Evolutionary conservation across 2,888 invertebrate genomes (phyloP).

Genomic region (Drosophila hamatofila): DNA sequence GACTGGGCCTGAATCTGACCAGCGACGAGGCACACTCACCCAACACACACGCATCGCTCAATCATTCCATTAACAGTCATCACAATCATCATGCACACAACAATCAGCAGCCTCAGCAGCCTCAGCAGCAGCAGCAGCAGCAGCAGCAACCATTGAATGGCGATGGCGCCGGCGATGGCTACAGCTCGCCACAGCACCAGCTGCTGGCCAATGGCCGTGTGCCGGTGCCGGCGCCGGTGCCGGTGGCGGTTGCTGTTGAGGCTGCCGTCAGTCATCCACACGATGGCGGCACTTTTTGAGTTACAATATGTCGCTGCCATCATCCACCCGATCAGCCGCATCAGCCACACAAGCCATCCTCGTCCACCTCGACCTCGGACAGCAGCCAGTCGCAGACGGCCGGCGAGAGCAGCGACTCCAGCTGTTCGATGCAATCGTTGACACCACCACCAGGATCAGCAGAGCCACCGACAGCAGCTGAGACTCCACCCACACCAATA

Average conservation of each 20-base stretch:
- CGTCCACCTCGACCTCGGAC: conserved; percentile 68
- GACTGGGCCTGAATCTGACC: conserved; percentile 19
- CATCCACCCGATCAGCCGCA: conserved; percentile 75
- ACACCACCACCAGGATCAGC: conserved; percentile 52
- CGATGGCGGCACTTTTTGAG: conserved; percentile 84
- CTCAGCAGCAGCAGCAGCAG: conserved; percentile 49
- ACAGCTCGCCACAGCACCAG: conserved; percentile 76
- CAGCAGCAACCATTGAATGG: conserved; percentile 49
- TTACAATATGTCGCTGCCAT: conserved; percentile 85
- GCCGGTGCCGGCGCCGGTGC: conserved; percentile 16
- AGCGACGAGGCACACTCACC: conserved; percentile 66
- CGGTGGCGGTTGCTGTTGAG: conserved; percentile 51
- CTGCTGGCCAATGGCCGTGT: conserved; percentile 8
- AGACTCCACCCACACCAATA: neutral
- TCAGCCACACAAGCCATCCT: conserved; percentile 75
- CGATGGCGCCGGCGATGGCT: conserved; percentile 73
- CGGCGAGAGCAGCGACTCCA: conserved; percentile 65
- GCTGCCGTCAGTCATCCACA: conserved; percentile 66
- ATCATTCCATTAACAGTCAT: conserved; percentile 73
- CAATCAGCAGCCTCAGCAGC: conserved; percentile 56
- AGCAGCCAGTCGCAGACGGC: conserved; percentile 61
- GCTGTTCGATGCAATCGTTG: conserved; percentile 63
- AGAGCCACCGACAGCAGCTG: neutral
- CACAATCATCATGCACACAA: conserved; percentile 47
- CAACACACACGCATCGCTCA: conserved; percentile 60